A percentile compares a stretch with the other conserved stretches of the same genome.
Conservation (phyloP, 37 sponge, comb jelly and placozoan species). For the Aplysina aerophoba region DNA sequence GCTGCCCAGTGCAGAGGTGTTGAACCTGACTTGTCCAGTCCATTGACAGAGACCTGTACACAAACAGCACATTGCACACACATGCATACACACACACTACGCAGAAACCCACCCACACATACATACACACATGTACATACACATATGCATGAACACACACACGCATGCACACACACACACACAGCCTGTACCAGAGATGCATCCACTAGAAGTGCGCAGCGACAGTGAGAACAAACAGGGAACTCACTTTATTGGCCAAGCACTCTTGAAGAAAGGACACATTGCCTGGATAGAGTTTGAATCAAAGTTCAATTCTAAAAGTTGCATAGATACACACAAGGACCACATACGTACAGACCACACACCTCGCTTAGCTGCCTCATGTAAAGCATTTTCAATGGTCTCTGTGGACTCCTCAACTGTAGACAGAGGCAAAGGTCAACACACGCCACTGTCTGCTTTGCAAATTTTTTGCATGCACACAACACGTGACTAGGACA, state of each 20-base stretch:
- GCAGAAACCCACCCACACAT: background rate
- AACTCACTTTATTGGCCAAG: slow-evolving; percentile 75
- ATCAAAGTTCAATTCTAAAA: background rate
- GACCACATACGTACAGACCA: background rate
- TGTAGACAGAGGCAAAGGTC: background rate
- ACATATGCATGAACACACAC: background rate
- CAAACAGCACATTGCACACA: background rate
- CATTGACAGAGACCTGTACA: slow-evolving; percentile 90
- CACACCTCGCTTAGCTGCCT: slow-evolving; percentile 94
- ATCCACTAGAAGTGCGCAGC: background rate
- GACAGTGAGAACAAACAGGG: background rate
- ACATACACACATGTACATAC: slow-evolving; percentile 9
- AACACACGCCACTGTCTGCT: background rate
- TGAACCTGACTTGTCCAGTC: slow-evolving; percentile 98
- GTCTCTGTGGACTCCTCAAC: slow-evolving; percentile 87
- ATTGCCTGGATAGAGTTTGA: slow-evolving; percentile 60
- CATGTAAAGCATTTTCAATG: slow-evolving; percentile 95
- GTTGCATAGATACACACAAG: background rate
- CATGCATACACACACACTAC: slow-evolving; percentile 12
- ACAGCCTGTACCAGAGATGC: background rate
- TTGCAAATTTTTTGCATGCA: too few relatives aligned
- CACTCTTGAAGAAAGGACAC: slow-evolving; percentile 89
- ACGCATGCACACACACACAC: slow-evolving; percentile 23
- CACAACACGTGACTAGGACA: too few relatives aligned
- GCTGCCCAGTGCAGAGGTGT: slow-evolving; percentile 99